A percentile compares a stretch with the other conserved stretches of the same genome.
These are phyloP conservation scores for Ectemnius lituratus DNA, from an alignment of 2,888 invertebrate species.

Conservation along the genomic window DNA sequence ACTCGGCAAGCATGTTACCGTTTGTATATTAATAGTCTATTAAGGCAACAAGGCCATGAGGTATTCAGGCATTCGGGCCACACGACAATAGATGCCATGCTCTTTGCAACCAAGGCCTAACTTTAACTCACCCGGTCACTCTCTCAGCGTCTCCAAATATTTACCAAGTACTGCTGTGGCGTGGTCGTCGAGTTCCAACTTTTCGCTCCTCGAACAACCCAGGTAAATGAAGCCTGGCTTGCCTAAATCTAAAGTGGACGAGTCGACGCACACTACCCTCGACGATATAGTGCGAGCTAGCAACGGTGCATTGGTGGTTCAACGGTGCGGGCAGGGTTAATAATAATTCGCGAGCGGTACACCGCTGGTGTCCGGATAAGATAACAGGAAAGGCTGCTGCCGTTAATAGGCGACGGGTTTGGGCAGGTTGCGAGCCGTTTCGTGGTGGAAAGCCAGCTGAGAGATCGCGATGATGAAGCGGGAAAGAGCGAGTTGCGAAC, in stretches of 20 bases:
- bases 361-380: constrained; percentile 75
- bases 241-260: constrained; percentile 22
- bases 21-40: constrained; percentile 53
- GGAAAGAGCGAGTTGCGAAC: not conserved
- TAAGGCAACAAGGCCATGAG: constrained; percentile 49
- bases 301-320: not conserved
- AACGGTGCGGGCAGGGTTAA: constrained; percentile 62
- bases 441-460: not conserved
- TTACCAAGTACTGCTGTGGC: too few relatives aligned
- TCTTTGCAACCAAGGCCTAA: too few relatives aligned
- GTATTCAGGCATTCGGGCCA: constrained; percentile 22
- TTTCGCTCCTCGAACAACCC: too few relatives aligned
- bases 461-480: not conserved
- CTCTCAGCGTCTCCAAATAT: constrained; percentile 11
- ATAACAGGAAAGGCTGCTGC: constrained; percentile 77
- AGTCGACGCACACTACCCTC: constrained; percentile 9
- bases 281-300: too few relatives aligned
- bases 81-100: too few relatives aligned
- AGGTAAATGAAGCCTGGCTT: too few relatives aligned
- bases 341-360: constrained; percentile 71
- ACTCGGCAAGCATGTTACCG: constrained; percentile 25
- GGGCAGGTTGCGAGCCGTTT: constrained; percentile 28
- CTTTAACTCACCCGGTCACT: not conserved
- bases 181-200: too few relatives aligned
- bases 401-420: constrained; percentile 72